Percentiles rank a stretch among this genome's conserved stretches.
Evolutionary conservation across 1,140 invertebrate species (phyloP).

Genomic region (Zaprionus ghesquierei): DNA sequence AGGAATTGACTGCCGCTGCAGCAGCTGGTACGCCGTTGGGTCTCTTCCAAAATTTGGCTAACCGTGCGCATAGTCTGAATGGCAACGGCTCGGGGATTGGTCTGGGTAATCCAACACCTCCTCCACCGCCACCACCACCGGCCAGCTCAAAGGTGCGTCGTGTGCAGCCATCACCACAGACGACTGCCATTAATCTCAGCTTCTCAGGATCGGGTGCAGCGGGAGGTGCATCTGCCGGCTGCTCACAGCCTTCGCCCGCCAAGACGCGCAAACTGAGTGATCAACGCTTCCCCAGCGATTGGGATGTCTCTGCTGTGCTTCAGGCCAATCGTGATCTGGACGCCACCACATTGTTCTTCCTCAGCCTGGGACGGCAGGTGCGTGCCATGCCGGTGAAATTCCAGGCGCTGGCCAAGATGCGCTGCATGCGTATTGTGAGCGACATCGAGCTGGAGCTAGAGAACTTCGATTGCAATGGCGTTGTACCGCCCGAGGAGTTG

Average conservation of each 20-base stretch:
- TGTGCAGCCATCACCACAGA: conserved; percentile 75
- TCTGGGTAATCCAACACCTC: conserved; percentile 48
- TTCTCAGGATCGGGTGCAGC: conserved; percentile 42
- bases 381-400: conserved; percentile 79
- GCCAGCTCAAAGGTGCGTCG: conserved; percentile 69
- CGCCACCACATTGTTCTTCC: conserved; percentile 76
- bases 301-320: conserved; percentile 73
- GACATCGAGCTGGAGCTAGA: conserved; percentile 79
- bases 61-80: conserved; percentile 50
- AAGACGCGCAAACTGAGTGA: conserved; percentile 70
- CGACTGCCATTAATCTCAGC: conserved; percentile 74
- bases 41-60: conserved; percentile 68
- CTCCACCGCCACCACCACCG: conserved; percentile 24
- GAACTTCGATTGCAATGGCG: conserved; percentile 70
- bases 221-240: not conserved
- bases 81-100: conserved; percentile 30
- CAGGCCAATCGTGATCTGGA: conserved; percentile 79
- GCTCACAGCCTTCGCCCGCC: conserved; percentile 49
- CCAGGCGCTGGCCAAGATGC: conserved; percentile 78
- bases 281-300: conserved; percentile 54
- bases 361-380: conserved; percentile 73
- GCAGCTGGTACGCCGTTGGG: conserved; percentile 61
- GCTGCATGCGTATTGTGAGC: conserved; percentile 80
- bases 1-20: conserved; percentile 65
- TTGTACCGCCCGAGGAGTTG: conserved; percentile 53